Evolutionary conservation across 1,140 invertebrate species (phyloP), one percentile per base, ranked within the genome.

Genomic region (Drosophila nebulosa): DNA sequence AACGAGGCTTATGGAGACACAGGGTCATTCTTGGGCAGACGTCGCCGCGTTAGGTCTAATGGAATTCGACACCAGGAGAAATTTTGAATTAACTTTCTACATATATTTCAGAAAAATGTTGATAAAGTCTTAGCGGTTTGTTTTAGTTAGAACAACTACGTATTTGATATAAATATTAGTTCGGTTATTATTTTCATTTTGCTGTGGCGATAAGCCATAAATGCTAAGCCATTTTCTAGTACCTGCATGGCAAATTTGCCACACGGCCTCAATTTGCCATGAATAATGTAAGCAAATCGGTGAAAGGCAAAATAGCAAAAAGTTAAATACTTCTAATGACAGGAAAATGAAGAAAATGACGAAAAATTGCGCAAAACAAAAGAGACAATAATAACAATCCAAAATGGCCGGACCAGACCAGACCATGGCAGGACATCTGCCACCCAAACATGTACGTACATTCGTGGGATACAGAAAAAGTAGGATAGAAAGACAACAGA

Each of bases 281-380:
- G 74, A 85, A 85, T 85, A 85, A 85, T 85, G 74, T 53, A 85
- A 64, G 74, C 66, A 74, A 85, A 85, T 85, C 81, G 81, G 81
- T 75, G 80, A 85, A 75, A 64, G 70, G 80, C 80, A 85, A 74
- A 86, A 80, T 52, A 68, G 81, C 81, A 85, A 78, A 86, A 86
- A 86, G 81, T 86, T 86, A 88, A 86, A 86, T 86, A 70, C 81
- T 85, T 86, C 83, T 88, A 86, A 86, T 86, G 83, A 72, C 78
- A 78, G 61, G 61, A 86, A 86, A 86, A 86, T 85, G 81, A 81
- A 74, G 74, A 70, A 86, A 85, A 85, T 86, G 78, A 81, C 81
- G 81, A 86, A 81, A 81, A 88, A 86, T 81, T 74, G 83, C 56
- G 62, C 83, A 81, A 86, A 86, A 88, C 81, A 85, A 85, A 78